These are phyloP conservation scores for Hydrotaea diabolus DNA, from an alignment of 2,888 invertebrate species.

Conservation along the genomic window DNA sequence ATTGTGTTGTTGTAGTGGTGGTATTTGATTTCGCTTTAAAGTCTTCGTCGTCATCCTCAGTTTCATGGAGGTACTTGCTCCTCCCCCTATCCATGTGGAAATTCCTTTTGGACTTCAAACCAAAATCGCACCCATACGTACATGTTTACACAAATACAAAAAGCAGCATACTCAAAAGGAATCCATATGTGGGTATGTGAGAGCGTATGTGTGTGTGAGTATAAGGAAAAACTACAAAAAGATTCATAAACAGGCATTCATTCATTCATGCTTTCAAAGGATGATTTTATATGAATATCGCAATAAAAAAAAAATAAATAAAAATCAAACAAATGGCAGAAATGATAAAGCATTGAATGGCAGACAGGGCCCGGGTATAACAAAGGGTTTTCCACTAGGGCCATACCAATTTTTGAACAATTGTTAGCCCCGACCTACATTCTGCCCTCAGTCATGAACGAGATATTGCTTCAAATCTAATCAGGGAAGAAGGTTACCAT, in stretches of 20 bases:
- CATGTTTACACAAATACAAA: background rate
- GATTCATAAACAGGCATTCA: conserved; percentile 13
- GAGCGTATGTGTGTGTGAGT: background rate
- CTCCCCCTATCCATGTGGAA: conserved; percentile 1
- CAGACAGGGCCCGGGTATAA: too few relatives aligned
- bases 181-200: too few relatives aligned
- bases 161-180: background rate
- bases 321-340: background rate
- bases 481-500: too few relatives aligned
- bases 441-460: too few relatives aligned
- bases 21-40: conserved; percentile 11
- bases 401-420: too few relatives aligned
- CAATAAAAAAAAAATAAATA: background rate
- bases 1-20: background rate
- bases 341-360: background rate
- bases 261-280: background rate
- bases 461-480: too few relatives aligned
- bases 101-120: conserved; percentile 5
- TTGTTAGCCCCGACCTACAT: too few relatives aligned
- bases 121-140: background rate
- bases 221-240: background rate
- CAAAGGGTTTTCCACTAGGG: too few relatives aligned
- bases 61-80: background rate
- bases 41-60: background rate
- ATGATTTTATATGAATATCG: background rate